Percentiles rank a stretch among this genome's conserved stretches.
Conservation (phyloP, 2,797 vertebrate genomes). For the Scolopax rusticola region DNA sequence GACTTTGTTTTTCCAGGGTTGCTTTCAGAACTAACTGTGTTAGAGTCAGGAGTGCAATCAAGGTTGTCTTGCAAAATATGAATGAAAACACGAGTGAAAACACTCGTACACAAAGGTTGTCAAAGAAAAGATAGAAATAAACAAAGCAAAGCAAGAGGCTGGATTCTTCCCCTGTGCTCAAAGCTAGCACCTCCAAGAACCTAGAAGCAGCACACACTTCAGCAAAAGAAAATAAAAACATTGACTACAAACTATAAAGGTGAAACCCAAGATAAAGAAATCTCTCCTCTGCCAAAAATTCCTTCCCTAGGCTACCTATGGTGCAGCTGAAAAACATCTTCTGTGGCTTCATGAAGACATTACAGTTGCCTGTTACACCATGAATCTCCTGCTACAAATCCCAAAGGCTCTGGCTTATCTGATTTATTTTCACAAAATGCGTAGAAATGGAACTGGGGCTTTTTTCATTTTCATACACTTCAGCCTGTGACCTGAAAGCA, state of each 20-base stretch:
- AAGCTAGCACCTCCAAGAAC: slow-evolving; percentile 6
- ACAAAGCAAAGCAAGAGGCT: slow-evolving; percentile 25
- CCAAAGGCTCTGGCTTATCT: neutral
- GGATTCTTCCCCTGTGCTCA: slow-evolving; percentile 14
- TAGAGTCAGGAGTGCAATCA: neutral
- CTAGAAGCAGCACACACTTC: neutral
- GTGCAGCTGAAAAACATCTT: neutral
- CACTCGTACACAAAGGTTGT: neutral
- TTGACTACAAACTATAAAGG: neutral
- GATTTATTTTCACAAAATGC: neutral
- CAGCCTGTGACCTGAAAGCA: neutral
- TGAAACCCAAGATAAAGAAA: neutral
- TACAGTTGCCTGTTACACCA: neutral
- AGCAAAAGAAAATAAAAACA: slow-evolving; percentile 36
- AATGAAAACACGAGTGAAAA: neutral
- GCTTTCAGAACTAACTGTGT: neutral
- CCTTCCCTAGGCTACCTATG: neutral
- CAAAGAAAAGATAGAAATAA: neutral
- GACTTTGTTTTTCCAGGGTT: neutral
- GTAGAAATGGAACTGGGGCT: neutral
- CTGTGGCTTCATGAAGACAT: neutral
- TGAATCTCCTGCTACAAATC: neutral
- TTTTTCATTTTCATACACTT: neutral
- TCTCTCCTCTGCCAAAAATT: neutral
- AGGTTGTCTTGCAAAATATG: neutral